phyloP scores from a whole-genome alignment of 2,797 vertebrate species.

The Chaenodraco wilsoni region DNA sequence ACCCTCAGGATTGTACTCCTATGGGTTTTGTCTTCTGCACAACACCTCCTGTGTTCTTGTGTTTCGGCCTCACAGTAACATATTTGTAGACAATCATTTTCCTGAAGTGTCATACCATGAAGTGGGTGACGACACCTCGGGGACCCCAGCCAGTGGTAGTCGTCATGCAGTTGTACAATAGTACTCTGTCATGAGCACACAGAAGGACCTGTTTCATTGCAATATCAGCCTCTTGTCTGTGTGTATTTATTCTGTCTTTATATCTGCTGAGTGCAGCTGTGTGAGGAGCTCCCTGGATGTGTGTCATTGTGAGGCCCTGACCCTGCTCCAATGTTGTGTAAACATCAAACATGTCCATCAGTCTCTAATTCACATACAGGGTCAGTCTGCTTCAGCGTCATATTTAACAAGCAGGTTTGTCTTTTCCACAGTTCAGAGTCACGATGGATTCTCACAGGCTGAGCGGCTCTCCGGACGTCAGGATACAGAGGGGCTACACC shows the following conservation, averaged over 20 bases:
- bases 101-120: slow-evolving; percentile 50
- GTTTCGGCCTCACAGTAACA: slow-evolving; percentile 56
- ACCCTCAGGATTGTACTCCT: not conserved
- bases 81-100: slow-evolving; percentile 53
- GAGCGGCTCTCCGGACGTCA: slow-evolving; percentile 76
- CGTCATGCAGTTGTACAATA: slow-evolving; percentile 78
- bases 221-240: slow-evolving; percentile 65
- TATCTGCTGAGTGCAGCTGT: slow-evolving; percentile 59
- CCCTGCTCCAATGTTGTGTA: slow-evolving; percentile 68
- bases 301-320: slow-evolving; percentile 34
- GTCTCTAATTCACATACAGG: slow-evolving; percentile 51
- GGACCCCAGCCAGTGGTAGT: slow-evolving; percentile 52
- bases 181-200: slow-evolving; percentile 75
- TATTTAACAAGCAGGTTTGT: slow-evolving; percentile 29
- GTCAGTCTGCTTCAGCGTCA: slow-evolving; percentile 5
- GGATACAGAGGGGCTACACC: slow-evolving; percentile 74
- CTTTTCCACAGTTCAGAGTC: slow-evolving; percentile 41
- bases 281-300: slow-evolving; percentile 45
- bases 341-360: slow-evolving; percentile 63
- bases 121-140: slow-evolving; percentile 67
- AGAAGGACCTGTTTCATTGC: slow-evolving; percentile 74
- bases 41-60: slow-evolving; percentile 49
- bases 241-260: slow-evolving; percentile 58
- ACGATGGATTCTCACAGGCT: slow-evolving; percentile 87
- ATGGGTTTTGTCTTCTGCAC: slow-evolving; percentile 41